Base-by-base conservation (phyloP, 2,888 invertebrate species). In the Caenorhabditis zanzibari region DNA sequence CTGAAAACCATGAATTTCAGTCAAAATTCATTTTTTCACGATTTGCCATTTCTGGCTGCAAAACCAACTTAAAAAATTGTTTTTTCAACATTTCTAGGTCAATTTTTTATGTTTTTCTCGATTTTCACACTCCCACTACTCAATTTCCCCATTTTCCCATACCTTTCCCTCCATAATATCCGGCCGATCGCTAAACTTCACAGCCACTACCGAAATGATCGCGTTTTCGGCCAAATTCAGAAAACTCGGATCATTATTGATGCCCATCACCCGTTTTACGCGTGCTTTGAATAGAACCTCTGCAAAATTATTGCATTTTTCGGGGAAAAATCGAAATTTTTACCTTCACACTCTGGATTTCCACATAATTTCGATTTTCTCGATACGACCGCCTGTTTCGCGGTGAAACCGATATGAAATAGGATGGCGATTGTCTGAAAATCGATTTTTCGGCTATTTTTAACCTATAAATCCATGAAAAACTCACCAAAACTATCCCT, bases 161-260 rank as follows among this genome's bases (percentile, higher is more conserved):
- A 86, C 87, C 58, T 71, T 72, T 79, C 84, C 88, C 49, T 89
- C 89, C 83, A 85, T 86, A 41, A 89, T 86, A 76, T 89, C 89
- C 10, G 73, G 54, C 64, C 89, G 82, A 82, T 89, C 87, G 61
- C 88, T 88, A 72, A 86, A 89, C 61, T 89, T 89, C 38, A 89
- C 80, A 49, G 86, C 86, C 19, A 85, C 63, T 22, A 89, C 82
- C 10, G 86, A 82, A 19, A 88, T 74, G 22, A 75, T 56, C 35
- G 79, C 68, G 28, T 80, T 77, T 68, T 75, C 81, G 2, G 44
- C 61, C 41, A 82, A 64, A 59, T 82, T 85, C 56, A 85, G 59
- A 71, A 85, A 85, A 63, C 47, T 77, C 59, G 82, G 69, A 73
- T 85, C 82, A 56, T 63, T 73, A 28, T 80, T 76, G 49, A 85